Percentiles rank a stretch among this genome's conserved stretches.
phyloP scores from a whole-genome alignment of 1,140 invertebrate species.

The Scaptomyza graminum region DNA sequence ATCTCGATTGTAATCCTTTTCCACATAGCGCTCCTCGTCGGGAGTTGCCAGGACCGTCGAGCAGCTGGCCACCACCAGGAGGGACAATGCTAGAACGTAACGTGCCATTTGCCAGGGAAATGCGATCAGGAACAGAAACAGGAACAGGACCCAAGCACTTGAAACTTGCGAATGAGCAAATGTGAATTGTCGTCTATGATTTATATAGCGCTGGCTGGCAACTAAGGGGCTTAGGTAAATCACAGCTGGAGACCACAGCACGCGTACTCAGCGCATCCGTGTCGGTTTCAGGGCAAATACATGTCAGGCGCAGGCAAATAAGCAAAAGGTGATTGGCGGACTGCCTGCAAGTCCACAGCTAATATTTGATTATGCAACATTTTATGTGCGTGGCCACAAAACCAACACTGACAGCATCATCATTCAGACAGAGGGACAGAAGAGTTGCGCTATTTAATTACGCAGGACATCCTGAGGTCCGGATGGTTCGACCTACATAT shows the following conservation, averaged over 20 bases:
- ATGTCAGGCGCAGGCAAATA: constrained; percentile 74
- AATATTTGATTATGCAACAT: constrained; percentile 80
- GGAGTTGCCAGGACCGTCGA: constrained; percentile 55
- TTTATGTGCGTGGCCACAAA: constrained; percentile 61
- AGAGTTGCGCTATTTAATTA: constrained; percentile 42
- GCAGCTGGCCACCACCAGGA: constrained; percentile 41
- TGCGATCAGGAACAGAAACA: not conserved
- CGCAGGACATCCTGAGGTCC: constrained; percentile 4
- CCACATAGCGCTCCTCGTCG: constrained; percentile 80
- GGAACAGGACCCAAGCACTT: constrained; percentile 36
- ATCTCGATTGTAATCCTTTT: constrained; percentile 79
- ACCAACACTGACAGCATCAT: constrained; percentile 15
- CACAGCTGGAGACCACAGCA: constrained; percentile 57
- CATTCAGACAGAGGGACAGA: constrained; percentile 3
- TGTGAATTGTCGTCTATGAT: not conserved
- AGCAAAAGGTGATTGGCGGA: constrained; percentile 24
- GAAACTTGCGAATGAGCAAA: constrained; percentile 57
- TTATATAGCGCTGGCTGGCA: constrained; percentile 51
- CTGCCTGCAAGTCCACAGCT: constrained; percentile 26
- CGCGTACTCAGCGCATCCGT: constrained; percentile 49
- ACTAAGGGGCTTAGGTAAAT: constrained; percentile 50
- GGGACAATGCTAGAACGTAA: constrained; percentile 21
- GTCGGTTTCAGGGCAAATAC: constrained; percentile 71
- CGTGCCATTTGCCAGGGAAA: constrained; percentile 40
- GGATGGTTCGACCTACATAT: constrained; percentile 2